Evolutionary conservation across 2,797 vertebrate genomes (phyloP).

Genomic region (Smutsia temminckii): DNA sequence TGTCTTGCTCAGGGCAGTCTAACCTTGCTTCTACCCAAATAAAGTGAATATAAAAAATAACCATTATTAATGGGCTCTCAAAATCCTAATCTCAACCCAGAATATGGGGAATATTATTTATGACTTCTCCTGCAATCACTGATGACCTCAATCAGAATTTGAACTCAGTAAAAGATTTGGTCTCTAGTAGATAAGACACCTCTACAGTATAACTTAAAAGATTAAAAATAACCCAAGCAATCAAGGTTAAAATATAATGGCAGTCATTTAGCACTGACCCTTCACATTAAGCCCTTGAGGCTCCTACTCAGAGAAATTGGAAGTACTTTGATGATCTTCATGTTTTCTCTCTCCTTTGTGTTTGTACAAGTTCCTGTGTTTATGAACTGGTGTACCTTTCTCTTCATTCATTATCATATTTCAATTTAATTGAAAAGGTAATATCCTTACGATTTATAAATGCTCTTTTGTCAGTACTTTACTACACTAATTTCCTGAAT

Average conservation of each 20-base stretch:
- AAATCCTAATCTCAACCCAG: slow-evolving; percentile 70
- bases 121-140: slow-evolving; percentile 56
- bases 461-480: slow-evolving; percentile 72
- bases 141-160: slow-evolving; percentile 74
- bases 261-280: slow-evolving; percentile 35
- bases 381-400: slow-evolving; percentile 51
- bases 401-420: slow-evolving; percentile 66
- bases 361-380: slow-evolving; percentile 58
- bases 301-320: slow-evolving; percentile 8
- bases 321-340: slow-evolving; percentile 28
- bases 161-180: slow-evolving; percentile 66
- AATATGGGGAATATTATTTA: slow-evolving; percentile 64
- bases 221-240: slow-evolving; percentile 68
- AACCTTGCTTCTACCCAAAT: slow-evolving; percentile 60
- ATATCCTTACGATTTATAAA: slow-evolving; percentile 70
- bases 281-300: slow-evolving; percentile 10
- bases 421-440: slow-evolving; percentile 79
- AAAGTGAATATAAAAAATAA: slow-evolving; percentile 61
- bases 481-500: slow-evolving; percentile 70
- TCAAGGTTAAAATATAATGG: slow-evolving; percentile 49
- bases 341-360: slow-evolving; percentile 43
- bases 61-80: slow-evolving; percentile 68
- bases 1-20: slow-evolving; percentile 29
- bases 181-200: slow-evolving; percentile 42
- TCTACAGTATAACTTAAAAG: slow-evolving; percentile 64